These are phyloP conservation scores for Orchestia grillus DNA, from an alignment of 1,140 invertebrate species.

Conservation along the genomic window DNA sequence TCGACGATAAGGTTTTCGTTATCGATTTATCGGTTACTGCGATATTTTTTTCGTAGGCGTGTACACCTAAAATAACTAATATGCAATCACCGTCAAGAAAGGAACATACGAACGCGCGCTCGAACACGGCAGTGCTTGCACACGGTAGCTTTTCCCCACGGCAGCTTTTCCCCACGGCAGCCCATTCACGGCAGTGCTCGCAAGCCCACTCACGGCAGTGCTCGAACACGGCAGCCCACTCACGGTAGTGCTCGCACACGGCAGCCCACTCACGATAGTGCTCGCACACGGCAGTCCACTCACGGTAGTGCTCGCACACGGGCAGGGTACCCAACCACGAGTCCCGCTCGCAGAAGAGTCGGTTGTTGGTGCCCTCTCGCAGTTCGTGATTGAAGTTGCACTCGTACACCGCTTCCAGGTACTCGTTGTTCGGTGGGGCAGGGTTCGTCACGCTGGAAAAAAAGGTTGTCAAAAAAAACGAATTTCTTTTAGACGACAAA, in stretches of 20 bases:
- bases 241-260: background rate
- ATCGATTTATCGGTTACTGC: no score
- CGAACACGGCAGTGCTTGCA: no score
- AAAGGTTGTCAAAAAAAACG: background rate
- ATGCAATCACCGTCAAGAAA: no score
- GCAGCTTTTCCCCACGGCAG: no score
- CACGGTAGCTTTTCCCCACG: no score
- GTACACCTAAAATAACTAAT: no score
- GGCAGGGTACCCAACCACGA: conserved; percentile 76
- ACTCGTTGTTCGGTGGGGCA: conserved; percentile 72
- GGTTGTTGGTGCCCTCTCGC: conserved; percentile 72
- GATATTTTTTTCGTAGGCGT: no score
- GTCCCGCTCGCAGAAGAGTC: conserved; percentile 75
- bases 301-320: conserved; percentile 71
- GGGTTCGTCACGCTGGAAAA: conserved; percentile 72
- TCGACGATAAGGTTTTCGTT: no score
- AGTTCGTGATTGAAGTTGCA: conserved; percentile 75
- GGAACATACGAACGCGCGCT: no score
- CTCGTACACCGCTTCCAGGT: conserved; percentile 75
- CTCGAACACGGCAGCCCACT: background rate
- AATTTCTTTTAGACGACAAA: no score
- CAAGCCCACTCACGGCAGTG: background rate
- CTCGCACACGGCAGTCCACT: conserved; percentile 72
- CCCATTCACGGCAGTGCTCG: background rate
- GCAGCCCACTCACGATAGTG: conserved; percentile 60